Conservation (phyloP, 2,888 invertebrate genomes). For the Drosophila infuscata region DNA sequence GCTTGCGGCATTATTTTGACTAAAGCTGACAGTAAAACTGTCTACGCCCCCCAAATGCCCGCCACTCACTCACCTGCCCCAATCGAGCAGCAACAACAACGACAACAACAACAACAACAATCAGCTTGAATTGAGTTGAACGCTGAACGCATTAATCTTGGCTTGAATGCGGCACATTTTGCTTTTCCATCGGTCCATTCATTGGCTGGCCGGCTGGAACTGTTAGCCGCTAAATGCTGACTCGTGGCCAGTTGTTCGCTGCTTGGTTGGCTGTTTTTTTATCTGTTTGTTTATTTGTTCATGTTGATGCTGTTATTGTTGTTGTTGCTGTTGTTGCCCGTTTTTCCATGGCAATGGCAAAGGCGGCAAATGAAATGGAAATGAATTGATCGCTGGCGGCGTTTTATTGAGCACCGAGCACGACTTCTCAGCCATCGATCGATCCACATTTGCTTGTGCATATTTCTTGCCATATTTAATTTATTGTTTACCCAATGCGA, state of each 20-base stretch:
- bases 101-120: conserved; percentile 22
- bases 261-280: conserved; percentile 21
- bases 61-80: conserved; percentile 32
- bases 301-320: conserved; percentile 1
- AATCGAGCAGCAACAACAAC: conserved; percentile 11
- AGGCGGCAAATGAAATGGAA: conserved; percentile 71
- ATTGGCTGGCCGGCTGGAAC: conserved; percentile 32
- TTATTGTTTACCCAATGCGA: conserved; percentile 59
- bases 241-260: conserved; percentile 44
- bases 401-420: conserved; percentile 75
- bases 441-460: conserved; percentile 67
- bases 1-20: conserved; percentile 71
- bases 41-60: conserved; percentile 62
- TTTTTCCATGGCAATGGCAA: conserved; percentile 70
- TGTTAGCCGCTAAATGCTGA: conserved; percentile 35
- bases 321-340: neutral
- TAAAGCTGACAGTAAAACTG: conserved; percentile 75
- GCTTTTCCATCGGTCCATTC: conserved; percentile 61
- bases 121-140: conserved; percentile 37
- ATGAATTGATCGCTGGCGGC: conserved; percentile 71
- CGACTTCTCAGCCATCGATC: conserved; percentile 69
- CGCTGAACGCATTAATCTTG: conserved; percentile 78
- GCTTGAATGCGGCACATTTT: conserved; percentile 53
- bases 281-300: conserved; percentile 7
- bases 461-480: conserved; percentile 67